Base-by-base conservation (phyloP, 1,140 invertebrate genomes). In the Drosophila asahinai region DNA sequence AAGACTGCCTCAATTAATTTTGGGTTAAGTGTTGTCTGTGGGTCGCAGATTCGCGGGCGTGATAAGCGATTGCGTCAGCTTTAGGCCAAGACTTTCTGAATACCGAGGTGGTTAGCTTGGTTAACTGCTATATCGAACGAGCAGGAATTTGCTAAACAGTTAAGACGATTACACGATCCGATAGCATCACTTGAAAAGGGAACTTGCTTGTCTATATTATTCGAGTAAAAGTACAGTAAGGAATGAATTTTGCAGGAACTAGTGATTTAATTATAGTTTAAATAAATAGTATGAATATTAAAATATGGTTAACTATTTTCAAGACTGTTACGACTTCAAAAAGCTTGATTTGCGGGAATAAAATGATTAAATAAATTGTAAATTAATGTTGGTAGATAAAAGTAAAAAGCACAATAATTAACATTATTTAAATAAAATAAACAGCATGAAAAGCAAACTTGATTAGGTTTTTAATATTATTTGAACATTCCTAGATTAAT, bases 11-110 rank as follows among this genome's bases (percentile, higher is more conserved):
- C 83, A 87, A 80, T 86, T 86, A 67, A 83, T 86, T 81, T 87
- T 79, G 66, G 81, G 60, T 86, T 90, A 86, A 89, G 84, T 75
- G 62, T 55, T 51, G 72, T 60, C 58, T 60, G 47, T 48, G 66
- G 49, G 70, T 25, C 36, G 51, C 59, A 72, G 82, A 86, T 81
- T 79, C 60, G 70, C 82, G 62, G 57, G 70, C 42, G 70, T 61
- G 86, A 89, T 91, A 91, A 48, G 62, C 60, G 45, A 63, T 86
- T 86, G 77, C 83, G 84, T 89, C 80, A 86, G 72, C 60, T 48
- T 77, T 63, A 11, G 36, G 17, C 40, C 11, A 55, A 22, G 43
- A 59, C 47, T 57, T 47, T 59, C 49, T 57, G 60, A 43, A 22
- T 63, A 33, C 15, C 14, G 22, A 60, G 38, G 68, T 30, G 33